A percentile compares a stretch with the other conserved stretches of the same genome.
Evolutionary conservation across 2,888 invertebrate genomes (phyloP).

Genomic region (Drosophila testacea): DNA sequence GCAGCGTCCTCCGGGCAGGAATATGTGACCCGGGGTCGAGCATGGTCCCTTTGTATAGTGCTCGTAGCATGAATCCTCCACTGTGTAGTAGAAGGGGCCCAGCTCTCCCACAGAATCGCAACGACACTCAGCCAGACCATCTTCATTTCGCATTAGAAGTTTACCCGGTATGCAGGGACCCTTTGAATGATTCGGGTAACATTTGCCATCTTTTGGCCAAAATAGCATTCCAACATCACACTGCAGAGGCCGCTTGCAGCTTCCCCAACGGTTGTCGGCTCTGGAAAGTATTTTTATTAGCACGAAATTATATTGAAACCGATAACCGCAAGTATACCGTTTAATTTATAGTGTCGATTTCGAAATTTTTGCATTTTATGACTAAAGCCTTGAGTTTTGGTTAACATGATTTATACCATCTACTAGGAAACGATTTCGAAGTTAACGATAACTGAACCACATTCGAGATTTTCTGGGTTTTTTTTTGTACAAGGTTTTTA

Average conservation of each 20-base stretch:
- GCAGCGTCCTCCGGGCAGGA: slow-evolving; percentile 90
- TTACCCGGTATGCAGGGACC: slow-evolving; percentile 92
- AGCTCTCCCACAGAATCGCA: slow-evolving; percentile 87
- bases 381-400: too few relatives aligned
- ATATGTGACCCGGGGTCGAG: slow-evolving; percentile 90
- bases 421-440: too few relatives aligned
- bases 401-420: too few relatives aligned
- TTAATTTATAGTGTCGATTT: too few relatives aligned
- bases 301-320: too few relatives aligned
- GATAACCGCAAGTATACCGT: too few relatives aligned
- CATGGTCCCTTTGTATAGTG: slow-evolving; percentile 94
- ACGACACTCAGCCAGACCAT: slow-evolving; percentile 89
- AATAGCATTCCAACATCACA: slow-evolving; percentile 89
- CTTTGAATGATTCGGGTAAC: slow-evolving; percentile 89
- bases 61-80: slow-evolving; percentile 90
- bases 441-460: too few relatives aligned
- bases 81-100: slow-evolving; percentile 87
- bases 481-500: too few relatives aligned
- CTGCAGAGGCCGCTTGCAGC: slow-evolving; percentile 88
- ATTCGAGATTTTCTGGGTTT: too few relatives aligned
- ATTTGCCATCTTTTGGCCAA: slow-evolving; percentile 92
- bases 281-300: slow-evolving; percentile 32
- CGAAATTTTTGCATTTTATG: too few relatives aligned
- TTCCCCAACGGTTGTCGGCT: slow-evolving; percentile 88
- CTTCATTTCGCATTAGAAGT: slow-evolving; percentile 87